Base-by-base conservation (phyloP, 2,797 vertebrate species). In the Micropoecilia bifurca region DNA sequence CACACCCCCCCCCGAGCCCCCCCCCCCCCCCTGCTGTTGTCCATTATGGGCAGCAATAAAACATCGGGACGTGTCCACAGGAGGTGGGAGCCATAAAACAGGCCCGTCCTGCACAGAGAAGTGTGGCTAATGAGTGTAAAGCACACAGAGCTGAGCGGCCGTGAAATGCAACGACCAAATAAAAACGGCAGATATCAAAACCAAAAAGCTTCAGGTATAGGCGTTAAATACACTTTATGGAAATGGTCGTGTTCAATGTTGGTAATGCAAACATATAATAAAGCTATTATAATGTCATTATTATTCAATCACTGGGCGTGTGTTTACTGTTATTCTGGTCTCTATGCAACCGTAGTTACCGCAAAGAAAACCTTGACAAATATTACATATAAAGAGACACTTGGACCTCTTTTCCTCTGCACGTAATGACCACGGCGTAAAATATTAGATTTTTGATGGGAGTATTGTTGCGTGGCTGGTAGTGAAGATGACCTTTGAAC, bases 1-100 rank as follows among this genome's bases (percentile, higher is more conserved):
- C n/a, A n/a, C n/a, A n/a, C n/a, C n/a, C n/a, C n/a, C n/a, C n/a
- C n/a, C n/a, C n/a, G n/a, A n/a, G n/a, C n/a, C n/a, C 39, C 7
- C 39, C 39, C 28, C 9, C 22, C 43, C n/a, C 9, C 18, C 43
- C 55, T 73, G 33, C 33, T 79, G 47, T 73, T 84, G 85, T 81
- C 77, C 71, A 79, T 86, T 81, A 80, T 47, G 80, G 61, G 59
- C 66, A 66, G 63, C 76, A 78, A 86, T 90, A 90, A 90, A 81
- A 75, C 82, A 92, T 89, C 80, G 86, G 68, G 81, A 77, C 66
- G 48, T 3, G 75, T 83, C 74, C 75, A 77, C 85, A 87, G 89
- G 73, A 88, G 77, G 81, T 78, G 47, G 63, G 13, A 80, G 80
- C 86, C 83, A 87, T 93, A 92, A 93, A 93, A 86, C 74, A 80